Evolutionary conservation across 2,797 vertebrate genomes (phyloP), one percentile per base, ranked within the genome.

Genomic region (Ciconia nigra): DNA sequence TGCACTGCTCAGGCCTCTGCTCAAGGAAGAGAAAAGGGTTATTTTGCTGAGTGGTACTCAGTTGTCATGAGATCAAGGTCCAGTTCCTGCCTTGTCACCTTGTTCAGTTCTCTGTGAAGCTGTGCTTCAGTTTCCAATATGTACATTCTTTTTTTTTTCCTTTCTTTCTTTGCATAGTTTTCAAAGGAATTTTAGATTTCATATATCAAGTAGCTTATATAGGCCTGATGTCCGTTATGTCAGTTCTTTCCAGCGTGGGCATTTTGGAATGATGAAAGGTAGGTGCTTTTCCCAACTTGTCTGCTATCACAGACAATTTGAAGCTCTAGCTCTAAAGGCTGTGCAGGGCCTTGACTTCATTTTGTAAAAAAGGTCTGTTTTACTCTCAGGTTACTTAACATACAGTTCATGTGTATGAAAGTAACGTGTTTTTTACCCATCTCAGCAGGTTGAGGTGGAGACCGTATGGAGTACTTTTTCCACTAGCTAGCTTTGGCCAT

Each of bases 1-100:
- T 42, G 87, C 13, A 0, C 65, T 51, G 37, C 79, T 86, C 49
- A 20, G 69, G n/a, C 72, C 39, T 90, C 10, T 35, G 47, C 37
- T 52, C 39, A 26, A 72, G 61, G 76, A 87, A 74, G 51, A 19
- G 11, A 52, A 12, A 22, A 58, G 49, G 26, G 13, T 81, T 35
- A 4, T 81, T 91, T 79, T 90, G 61, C 37, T 62, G 46, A 35
- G 39, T 39, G 65, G 78, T 78, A 46, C 4, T 62, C 19, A 58
- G 5, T 10, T 91, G 35, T 81, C 25, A 2, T 12, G 62, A 81
- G 92, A 83, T 25, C 76, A 62, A 84, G 80, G 93, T 95, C 80
- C 85, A 62, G 7, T 71, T 91, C 29, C 37, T 54, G 44, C 37
- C 35, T 46, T 39, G 10, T 69, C 61, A 22, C 41, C 21, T 29